Evolutionary conservation across 2,113 vertebrate genomes (phyloP), one percentile per base, ranked within the genome.

Genomic region (Strix aluco): DNA sequence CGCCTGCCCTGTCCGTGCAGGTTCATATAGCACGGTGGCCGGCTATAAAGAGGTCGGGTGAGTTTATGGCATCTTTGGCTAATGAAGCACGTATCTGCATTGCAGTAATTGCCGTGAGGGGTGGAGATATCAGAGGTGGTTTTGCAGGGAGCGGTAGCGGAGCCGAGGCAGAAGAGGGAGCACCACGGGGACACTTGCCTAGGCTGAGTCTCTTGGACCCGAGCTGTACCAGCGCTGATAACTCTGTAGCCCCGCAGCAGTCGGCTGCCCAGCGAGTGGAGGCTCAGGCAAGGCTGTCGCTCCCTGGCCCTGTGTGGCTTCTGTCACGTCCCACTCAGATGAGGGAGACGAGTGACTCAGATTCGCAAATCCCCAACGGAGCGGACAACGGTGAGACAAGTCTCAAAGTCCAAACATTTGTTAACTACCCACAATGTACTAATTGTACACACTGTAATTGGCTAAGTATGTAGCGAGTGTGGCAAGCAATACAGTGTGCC

Each of bases 251-350:
- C 63, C 32, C 62, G 58, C 69, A 47, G 59, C 4, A 0, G 1
- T 38, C 0, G 0, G 19, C 42, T 44, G 42, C 42, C 42, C 32
- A 2, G 5, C 3, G 0, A 54, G 58, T 5, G 22, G 0, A 0
- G 51, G 25, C 62, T 70, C 26, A 83, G 73, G 40, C 46, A 34
- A n/a, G 34, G 22, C 16, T 55, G 52, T 36, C 63, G 5, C 30
- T 44, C 44, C 44, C 15, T 44, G 44, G 16, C 15, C 44, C 44
- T 16, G 44, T 44, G 44, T 44, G 44, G 15, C 44, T 44, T 44
- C 44, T 44, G 44, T 44, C 44, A 44, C 44, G 7, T 44, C 44
- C 44, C 15, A 7, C 44, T 44, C 44, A 44, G 44, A 44, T 44
- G 44, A 44, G 44, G 44, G 44, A 44, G 16, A 44, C 16, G 13